Base-by-base conservation (phyloP, 2,113 vertebrate genomes). In the Cryptotis parvus region DNA sequence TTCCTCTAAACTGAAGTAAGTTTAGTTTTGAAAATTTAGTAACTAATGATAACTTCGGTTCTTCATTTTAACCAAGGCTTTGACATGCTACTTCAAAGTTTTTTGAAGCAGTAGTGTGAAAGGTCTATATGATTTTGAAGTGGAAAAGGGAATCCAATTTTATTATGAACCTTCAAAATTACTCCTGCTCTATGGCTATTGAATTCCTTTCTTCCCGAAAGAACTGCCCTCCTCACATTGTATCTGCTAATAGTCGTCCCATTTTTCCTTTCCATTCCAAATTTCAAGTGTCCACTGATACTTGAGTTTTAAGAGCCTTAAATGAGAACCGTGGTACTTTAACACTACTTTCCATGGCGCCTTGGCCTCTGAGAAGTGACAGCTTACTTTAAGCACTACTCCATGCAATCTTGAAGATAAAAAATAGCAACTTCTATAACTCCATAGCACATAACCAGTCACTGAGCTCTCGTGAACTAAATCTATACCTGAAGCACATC, bases 131-230 rank as follows among this genome's bases (percentile, higher is more conserved):
- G 39, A 72, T 78, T 10, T 73, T 72, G 65, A 35, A 66, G 66
- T 52, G 33, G 37, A 37, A 73, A 91, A 89, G 66, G 69, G 2
- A 61, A 49, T 69, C 31, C 31, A 20, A 31, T 76, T 75, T 69
- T 80, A 77, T 70, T 80, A 39, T 79, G 58, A 76, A 63, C 10
- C 68, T 91, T 66, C n/a, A 65, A 4, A 76, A 66, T 69, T 39
- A 83, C 16, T 58, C 6, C 26, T 9, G 78, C 9, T 41, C 26
- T 55, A 27, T 22, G 20, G 72, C 66, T 82, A 72, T 1, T 26
- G 65, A 79, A 92, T 58, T 91, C 91, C 24, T 74, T 37, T 75
- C 69, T 85, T 76, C 26, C 68, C 52, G 37, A 68, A 86, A 22
- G 27, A 90, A 90, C 5, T 55, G 49, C 8, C 10, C 7, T 88